Evolutionary conservation across 2,888 invertebrate genomes (phyloP).

Genomic region (Mimumesa dahlbomi): DNA sequence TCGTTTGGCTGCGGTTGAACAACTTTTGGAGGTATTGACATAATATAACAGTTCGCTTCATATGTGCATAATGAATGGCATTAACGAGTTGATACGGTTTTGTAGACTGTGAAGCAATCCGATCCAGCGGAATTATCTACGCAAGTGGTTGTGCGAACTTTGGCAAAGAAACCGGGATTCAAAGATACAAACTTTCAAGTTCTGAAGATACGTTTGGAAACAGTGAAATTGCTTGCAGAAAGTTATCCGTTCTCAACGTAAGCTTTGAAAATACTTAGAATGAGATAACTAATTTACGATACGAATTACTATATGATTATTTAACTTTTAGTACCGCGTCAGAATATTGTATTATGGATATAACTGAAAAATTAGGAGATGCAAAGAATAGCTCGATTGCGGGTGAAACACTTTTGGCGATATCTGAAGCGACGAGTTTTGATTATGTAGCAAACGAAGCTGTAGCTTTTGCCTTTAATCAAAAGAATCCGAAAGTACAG

Average conservation of each 20-base stretch:
- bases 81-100: constrained; percentile 26
- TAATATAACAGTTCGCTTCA: no score
- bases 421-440: constrained; percentile 90
- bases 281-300: not conserved
- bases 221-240: constrained; percentile 89
- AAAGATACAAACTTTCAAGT: constrained; percentile 96
- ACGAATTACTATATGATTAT: constrained; percentile 9
- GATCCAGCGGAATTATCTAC: constrained; percentile 85
- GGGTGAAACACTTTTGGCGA: constrained; percentile 86
- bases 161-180: constrained; percentile 91
- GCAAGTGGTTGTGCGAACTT: constrained; percentile 88
- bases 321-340: constrained; percentile 84
- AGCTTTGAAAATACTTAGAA: constrained; percentile 3
- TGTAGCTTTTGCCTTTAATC: constrained; percentile 88
- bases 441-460: constrained; percentile 88
- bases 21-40: constrained; percentile 82
- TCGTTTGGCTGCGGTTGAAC: constrained; percentile 88
- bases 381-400: constrained; percentile 88
- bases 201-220: constrained; percentile 90
- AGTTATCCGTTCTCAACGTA: constrained; percentile 87
- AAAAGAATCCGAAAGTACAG: constrained; percentile 96
- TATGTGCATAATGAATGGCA: no score
- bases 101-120: constrained; percentile 83
- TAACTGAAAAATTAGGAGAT: constrained; percentile 93
- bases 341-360: constrained; percentile 88